Percentiles rank a stretch among this genome's conserved stretches.
phyloP scores from a whole-genome alignment of 2,888 invertebrate species.

The Hypselothyrea guttata region DNA sequence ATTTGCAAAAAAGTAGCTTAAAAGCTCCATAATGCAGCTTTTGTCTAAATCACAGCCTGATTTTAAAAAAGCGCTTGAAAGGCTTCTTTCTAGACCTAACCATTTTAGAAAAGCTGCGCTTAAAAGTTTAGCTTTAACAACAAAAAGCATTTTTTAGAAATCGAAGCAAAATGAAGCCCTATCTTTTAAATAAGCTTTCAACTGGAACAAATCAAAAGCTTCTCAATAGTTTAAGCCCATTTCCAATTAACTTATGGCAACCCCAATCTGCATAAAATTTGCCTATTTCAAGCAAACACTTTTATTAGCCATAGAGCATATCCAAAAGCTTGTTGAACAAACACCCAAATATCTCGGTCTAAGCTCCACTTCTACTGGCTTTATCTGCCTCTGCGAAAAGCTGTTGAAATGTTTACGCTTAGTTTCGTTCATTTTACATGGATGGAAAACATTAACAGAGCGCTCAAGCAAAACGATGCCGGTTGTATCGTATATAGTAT shows the following conservation, averaged over 20 bases:
- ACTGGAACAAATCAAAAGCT: too few species aligned
- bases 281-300: neutral
- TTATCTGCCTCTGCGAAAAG: slow-evolving; percentile 24
- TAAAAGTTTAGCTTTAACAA: too few species aligned
- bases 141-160: too few species aligned
- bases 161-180: too few species aligned
- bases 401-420: slow-evolving; percentile 71
- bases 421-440: slow-evolving; percentile 64
- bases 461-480: slow-evolving; percentile 62
- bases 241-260: neutral
- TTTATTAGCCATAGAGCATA: neutral
- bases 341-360: neutral
- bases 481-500: neutral
- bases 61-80: too few species aligned
- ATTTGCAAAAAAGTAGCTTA: too few species aligned
- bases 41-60: too few species aligned
- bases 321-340: neutral
- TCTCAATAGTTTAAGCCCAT: neutral
- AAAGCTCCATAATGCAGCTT: too few species aligned
- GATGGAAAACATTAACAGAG: slow-evolving; percentile 45
- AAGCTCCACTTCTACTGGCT: slow-evolving; percentile 5
- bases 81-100: too few species aligned
- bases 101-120: too few species aligned
- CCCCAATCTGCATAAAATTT: neutral
- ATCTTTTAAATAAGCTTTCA: too few species aligned